Conservation (phyloP, 1,140 invertebrate genomes). For the Anagrus nilaparvatae region DNA sequence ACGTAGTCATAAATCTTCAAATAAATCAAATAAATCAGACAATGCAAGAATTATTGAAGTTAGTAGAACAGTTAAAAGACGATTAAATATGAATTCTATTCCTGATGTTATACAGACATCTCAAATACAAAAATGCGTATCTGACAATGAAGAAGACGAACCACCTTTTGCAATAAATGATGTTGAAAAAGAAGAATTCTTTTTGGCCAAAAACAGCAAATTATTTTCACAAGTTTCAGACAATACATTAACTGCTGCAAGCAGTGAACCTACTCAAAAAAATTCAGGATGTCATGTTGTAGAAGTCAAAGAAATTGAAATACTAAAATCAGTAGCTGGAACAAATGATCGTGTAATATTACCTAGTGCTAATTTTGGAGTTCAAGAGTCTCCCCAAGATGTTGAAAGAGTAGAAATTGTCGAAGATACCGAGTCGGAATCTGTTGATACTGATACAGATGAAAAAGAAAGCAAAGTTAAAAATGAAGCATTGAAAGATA, state of each 20-base stretch:
- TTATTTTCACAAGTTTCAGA: slow-evolving; percentile 60
- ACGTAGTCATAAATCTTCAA: slow-evolving; percentile 27
- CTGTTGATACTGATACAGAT: slow-evolving; percentile 46
- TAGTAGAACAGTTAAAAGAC: slow-evolving; percentile 28
- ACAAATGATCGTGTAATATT: slow-evolving; percentile 36
- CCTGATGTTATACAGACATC: slow-evolving; percentile 34
- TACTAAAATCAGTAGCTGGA: slow-evolving; percentile 40
- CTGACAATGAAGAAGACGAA: slow-evolving; percentile 17
- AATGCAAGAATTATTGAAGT: slow-evolving; percentile 27
- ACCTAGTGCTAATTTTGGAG: slow-evolving; percentile 32
- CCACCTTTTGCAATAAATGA: slow-evolving; percentile 7
- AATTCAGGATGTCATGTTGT: slow-evolving; percentile 38
- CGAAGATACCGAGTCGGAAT: slow-evolving; percentile 45
- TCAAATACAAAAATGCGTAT: slow-evolving; percentile 19
- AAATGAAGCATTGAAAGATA: slow-evolving; percentile 12
- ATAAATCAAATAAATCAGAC: slow-evolving; percentile 23
- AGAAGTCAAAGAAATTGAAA: slow-evolving; percentile 49
- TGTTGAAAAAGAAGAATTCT: slow-evolving; percentile 39
- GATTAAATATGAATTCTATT: slow-evolving; percentile 30
- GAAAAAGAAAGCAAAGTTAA: slow-evolving; percentile 24
- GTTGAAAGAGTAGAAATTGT: slow-evolving; percentile 45
- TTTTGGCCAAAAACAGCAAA: slow-evolving; percentile 54
- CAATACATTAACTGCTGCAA: slow-evolving; percentile 33
- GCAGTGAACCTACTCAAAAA: slow-evolving; percentile 22
- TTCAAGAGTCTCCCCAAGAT: slow-evolving; percentile 37